A percentile compares a stretch with the other conserved stretches of the same genome.
phyloP scores from a whole-genome alignment of 2,888 invertebrate genomes.

The Pedicia rivosa region DNA sequence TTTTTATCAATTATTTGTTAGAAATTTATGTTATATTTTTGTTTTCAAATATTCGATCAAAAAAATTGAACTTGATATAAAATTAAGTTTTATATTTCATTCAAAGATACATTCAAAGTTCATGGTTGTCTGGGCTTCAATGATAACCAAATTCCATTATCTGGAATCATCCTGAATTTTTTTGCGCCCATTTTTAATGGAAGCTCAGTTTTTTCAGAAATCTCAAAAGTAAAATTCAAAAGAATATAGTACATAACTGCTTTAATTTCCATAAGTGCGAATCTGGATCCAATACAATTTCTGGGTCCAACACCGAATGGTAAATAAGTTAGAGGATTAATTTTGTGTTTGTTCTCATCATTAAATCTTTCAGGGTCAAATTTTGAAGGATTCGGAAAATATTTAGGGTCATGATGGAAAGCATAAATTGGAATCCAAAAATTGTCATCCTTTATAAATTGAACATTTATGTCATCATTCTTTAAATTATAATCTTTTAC shows the following conservation, averaged over 20 bases:
- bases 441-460: slow-evolving; percentile 13
- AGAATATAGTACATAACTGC: slow-evolving; percentile 6
- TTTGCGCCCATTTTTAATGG: slow-evolving; percentile 7
- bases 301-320: slow-evolving; percentile 44
- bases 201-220: slow-evolving; percentile 1
- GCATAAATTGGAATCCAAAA: slow-evolving; percentile 29
- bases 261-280: slow-evolving; percentile 8
- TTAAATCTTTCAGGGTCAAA: slow-evolving; percentile 43
- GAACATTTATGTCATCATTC: slow-evolving; percentile 14
- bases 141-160: too few species aligned
- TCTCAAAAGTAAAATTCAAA: slow-evolving; percentile 4
- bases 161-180: too few species aligned
- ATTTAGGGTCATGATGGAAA: slow-evolving; percentile 35
- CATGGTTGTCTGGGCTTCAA: too few species aligned
- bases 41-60: too few species aligned
- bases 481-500: slow-evolving; percentile 31
- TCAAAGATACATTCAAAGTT: too few species aligned
- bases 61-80: too few species aligned
- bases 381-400: slow-evolving; percentile 36
- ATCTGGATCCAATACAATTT: slow-evolving; percentile 37
- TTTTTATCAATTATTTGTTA: too few species aligned
- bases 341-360: slow-evolving; percentile 36
- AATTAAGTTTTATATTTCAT: too few species aligned
- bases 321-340: slow-evolving; percentile 31
- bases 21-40: too few species aligned